phyloP scores from a whole-genome alignment of 1,140 invertebrate genomes.

The Heliconius hewitsoni region DNA sequence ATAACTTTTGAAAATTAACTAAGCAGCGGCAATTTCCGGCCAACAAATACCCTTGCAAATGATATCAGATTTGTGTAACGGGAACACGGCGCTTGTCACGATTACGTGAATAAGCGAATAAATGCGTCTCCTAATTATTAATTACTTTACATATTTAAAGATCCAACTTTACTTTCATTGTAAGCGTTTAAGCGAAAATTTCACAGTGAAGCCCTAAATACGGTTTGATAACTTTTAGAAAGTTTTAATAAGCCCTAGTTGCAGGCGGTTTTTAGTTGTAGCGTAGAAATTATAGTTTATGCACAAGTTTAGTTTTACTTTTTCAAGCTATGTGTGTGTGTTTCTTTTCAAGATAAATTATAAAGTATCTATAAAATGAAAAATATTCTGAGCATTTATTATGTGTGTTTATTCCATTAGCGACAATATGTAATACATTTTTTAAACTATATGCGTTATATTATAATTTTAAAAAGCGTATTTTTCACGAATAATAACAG shows the following conservation, averaged over 20 bases:
- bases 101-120: slow-evolving; percentile 23
- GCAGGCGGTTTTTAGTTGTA: slow-evolving; percentile 5
- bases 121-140: slow-evolving; percentile 29
- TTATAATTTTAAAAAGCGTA: no score
- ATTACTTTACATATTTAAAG: slow-evolving; percentile 27
- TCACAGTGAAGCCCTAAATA: not conserved
- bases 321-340: not conserved
- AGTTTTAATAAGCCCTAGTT: slow-evolving; percentile 11
- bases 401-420: no score
- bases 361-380: not conserved
- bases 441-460: no score
- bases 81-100: slow-evolving; percentile 15
- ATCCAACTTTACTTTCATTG: not conserved
- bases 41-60: not conserved
- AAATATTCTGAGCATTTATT: no score
- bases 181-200: slow-evolving; percentile 8
- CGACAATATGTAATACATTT: no score
- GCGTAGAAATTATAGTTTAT: not conserved
- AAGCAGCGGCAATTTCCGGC: not conserved
- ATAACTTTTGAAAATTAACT: not conserved
- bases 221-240: not conserved
- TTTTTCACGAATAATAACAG: no score
- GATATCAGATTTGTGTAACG: slow-evolving; percentile 24
- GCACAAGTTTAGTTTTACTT: not conserved
- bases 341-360: not conserved